Evolutionary conservation across 2,113 vertebrate genomes (phyloP).

Genomic region (Pipra filicauda): DNA sequence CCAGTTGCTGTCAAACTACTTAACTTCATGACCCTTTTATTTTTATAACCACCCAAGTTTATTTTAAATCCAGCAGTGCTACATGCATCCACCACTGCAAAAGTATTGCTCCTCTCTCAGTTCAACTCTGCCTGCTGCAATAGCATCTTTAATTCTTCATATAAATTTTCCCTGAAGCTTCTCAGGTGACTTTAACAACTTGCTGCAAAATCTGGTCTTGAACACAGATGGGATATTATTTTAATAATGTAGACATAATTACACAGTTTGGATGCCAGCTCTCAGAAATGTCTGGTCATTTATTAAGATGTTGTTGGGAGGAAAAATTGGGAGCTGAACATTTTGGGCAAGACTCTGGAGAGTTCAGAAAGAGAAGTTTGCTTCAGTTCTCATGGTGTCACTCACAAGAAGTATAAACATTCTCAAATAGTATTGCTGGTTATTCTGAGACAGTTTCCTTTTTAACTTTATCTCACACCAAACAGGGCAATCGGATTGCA

Average conservation of each 20-base stretch:
- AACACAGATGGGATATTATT: conserved; percentile 27
- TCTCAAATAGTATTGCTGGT: neutral
- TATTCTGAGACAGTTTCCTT: neutral
- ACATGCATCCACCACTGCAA: neutral
- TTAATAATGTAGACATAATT: conserved; percentile 27
- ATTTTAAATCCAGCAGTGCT: neutral
- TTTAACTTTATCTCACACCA: neutral
- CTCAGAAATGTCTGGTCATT: neutral
- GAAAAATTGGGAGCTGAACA: neutral
- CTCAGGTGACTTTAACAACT: conserved; percentile 15
- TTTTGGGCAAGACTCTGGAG: neutral
- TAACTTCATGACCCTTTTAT: neutral
- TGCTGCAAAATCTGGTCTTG: neutral
- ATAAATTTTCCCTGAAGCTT: neutral
- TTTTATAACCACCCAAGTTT: neutral
- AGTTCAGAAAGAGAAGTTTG: neutral
- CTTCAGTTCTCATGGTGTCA: neutral
- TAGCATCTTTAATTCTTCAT: neutral
- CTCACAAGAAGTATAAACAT: neutral
- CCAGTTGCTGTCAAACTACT: conserved; percentile 1
- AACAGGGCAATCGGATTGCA: neutral
- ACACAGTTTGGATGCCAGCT: neutral
- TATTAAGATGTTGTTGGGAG: neutral
- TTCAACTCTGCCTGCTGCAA: neutral
- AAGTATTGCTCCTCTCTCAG: neutral